Percentiles rank a stretch among this genome's conserved stretches.
phyloP scores from a whole-genome alignment of 1,140 invertebrate genomes.

The Neodiprion pinetum region DNA sequence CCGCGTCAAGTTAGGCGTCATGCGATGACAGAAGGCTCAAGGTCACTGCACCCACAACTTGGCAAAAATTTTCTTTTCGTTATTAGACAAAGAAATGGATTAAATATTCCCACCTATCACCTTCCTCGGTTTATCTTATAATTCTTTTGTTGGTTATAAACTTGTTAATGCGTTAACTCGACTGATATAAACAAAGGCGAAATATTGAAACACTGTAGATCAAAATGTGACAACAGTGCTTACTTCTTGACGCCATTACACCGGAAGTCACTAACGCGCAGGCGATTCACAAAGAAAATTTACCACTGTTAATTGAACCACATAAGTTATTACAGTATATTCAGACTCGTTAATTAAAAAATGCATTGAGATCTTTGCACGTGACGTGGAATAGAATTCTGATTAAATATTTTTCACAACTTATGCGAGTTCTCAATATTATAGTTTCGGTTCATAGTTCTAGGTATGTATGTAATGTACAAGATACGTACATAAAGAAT shows the following conservation, averaged over 20 bases:
- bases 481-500: no score
- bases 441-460: no score
- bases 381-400: no score
- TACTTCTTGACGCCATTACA: conserved; percentile 56
- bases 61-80: conserved; percentile 36
- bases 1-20: conserved; percentile 30
- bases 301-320: background rate
- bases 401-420: no score
- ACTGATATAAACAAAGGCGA: conserved; percentile 56
- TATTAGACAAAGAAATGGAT: conserved; percentile 10
- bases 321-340: no score
- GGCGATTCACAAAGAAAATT: conserved; percentile 2
- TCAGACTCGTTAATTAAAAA: no score
- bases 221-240: conserved; percentile 63
- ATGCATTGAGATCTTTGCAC: no score
- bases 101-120: conserved; percentile 16
- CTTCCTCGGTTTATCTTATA: conserved; percentile 25
- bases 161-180: conserved; percentile 30
- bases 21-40: conserved; percentile 53
- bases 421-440: no score
- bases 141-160: conserved; percentile 17
- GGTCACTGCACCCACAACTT: conserved; percentile 48
- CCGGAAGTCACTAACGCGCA: conserved; percentile 21
- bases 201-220: conserved; percentile 61
- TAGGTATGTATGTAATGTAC: no score